Percentiles rank a stretch among this genome's conserved stretches.
phyloP scores from a whole-genome alignment of 2,113 vertebrate species.

The Tachysurus fulvidraco region DNA sequence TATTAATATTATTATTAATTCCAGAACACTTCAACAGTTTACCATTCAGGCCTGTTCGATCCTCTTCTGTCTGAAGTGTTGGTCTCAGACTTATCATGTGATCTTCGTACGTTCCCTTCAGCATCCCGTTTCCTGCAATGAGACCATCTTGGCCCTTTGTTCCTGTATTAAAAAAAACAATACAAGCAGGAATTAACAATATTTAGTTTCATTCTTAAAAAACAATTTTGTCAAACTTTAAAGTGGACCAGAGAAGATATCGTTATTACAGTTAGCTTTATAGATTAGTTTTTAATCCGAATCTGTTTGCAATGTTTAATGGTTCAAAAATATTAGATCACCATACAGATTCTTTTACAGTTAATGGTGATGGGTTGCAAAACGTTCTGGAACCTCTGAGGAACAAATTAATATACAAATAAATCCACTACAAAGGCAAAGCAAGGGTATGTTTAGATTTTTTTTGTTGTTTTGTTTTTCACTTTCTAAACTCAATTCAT shows the following conservation, averaged over 20 bases:
- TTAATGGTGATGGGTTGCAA: background rate
- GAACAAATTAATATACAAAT: background rate
- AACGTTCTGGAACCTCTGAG: background rate
- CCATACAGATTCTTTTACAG: background rate
- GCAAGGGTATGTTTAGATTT: background rate
- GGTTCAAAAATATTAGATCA: background rate
- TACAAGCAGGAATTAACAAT: background rate
- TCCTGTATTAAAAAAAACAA: conserved; percentile 57
- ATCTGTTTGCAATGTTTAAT: background rate
- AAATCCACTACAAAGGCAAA: background rate
- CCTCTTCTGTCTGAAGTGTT: conserved; percentile 36
- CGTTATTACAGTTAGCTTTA: background rate
- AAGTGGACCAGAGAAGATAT: background rate
- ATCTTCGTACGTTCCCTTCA: conserved; percentile 74
- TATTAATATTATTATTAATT: too few relatives aligned
- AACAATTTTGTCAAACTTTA: background rate
- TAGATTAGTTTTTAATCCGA: background rate
- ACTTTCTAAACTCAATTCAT: background rate
- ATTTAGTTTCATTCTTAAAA: background rate
- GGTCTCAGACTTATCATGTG: conserved; percentile 44
- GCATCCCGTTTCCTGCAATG: conserved; percentile 82
- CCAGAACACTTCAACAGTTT: background rate
- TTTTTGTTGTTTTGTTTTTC: background rate
- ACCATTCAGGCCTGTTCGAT: conserved; percentile 56
- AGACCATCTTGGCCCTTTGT: conserved; percentile 73